phyloP scores from a whole-genome alignment of 2,888 invertebrate species.

The Mimumesa dahlbomi region DNA sequence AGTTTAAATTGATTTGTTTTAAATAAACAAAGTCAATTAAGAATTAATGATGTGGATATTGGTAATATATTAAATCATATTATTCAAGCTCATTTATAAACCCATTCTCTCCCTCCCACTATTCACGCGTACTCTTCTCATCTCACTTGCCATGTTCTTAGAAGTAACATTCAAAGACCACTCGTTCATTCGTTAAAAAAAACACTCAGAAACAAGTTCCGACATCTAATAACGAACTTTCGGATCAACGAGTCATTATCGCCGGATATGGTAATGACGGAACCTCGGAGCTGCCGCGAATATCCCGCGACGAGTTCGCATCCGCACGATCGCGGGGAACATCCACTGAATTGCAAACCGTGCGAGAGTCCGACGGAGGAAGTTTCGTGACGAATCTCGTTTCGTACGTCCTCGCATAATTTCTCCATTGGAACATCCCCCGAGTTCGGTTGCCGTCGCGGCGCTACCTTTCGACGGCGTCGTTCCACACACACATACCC shows the following conservation, averaged over 20 bases:
- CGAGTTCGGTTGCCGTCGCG: constrained; percentile 34
- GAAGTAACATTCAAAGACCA: too few species aligned
- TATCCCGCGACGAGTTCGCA: constrained; percentile 56
- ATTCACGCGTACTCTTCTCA: too few species aligned
- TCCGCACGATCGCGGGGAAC: constrained; percentile 44
- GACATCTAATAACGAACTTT: too few species aligned
- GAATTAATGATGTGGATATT: too few species aligned
- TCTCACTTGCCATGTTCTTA: too few species aligned
- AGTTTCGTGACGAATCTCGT: constrained; percentile 65
- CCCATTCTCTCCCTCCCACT: too few species aligned
- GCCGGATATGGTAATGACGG: constrained; percentile 56
- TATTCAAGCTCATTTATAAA: too few species aligned
- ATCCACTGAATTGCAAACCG: constrained; percentile 57
- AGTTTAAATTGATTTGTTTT: too few species aligned
- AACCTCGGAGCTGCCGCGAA: constrained; percentile 48
- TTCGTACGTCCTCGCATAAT: constrained; percentile 61
- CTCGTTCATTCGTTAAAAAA: too few species aligned
- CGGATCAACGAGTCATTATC: constrained; percentile 56
- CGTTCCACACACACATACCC: constrained; percentile 10
- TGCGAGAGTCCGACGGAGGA: constrained; percentile 37
- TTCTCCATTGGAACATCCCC: constrained; percentile 59
- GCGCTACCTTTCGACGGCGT: background rate
- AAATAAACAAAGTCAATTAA: too few species aligned
- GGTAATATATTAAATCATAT: too few species aligned
- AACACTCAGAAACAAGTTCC: too few species aligned